Base-by-base conservation (phyloP, 92 coral and sea anemone genomes). In the Siderastrea siderea region DNA sequence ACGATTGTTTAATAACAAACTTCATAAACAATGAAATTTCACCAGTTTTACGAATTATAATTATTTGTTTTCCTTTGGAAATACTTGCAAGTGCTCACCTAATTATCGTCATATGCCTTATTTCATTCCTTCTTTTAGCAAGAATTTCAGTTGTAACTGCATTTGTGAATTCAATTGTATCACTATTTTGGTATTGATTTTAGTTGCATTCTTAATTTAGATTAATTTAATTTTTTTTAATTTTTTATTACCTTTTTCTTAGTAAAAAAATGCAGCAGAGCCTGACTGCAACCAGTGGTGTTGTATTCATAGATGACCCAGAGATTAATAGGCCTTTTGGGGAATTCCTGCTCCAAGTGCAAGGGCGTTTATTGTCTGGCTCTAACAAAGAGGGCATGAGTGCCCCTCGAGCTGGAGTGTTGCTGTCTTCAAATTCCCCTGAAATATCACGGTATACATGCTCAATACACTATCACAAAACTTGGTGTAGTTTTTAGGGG, bases 341-440 rank as follows among this genome's bases (percentile, higher is more conserved):
- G 7, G 78, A 82, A 50, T 82, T 82, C 19, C 73, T 82, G 7
- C 86, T 82, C n/a, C 86, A 82, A 68, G 86, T 82, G 45, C 86
- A 82, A 68, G 86, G 86, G 4, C 71, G 77, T 52, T 38, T 82
- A 10, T 10, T 67, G 51, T 69, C 60, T 1, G 76, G 86, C 2
- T 82, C 77, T 3, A 82, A 69, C 52, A 68, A 68, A 49, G 86
- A 50, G 74, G 86, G 86, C 38, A 68, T 82, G 63, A 67, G 67
- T 26, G 59, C 60, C 6, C 86, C 77, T 50, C 71, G 52, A 51
- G 77, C 60, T 49, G 62, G 77, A 52, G 60, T 63, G 43, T 26
- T 82, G 47, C 57, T 82, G 61, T 55, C 69, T 6, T 82, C 86
- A 10, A 68, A 82, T 43, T 82, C 86, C 14, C 86, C 45, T 1